Conservation (phyloP, 2,888 invertebrate genomes). For the Operophtera brumata region DNA sequence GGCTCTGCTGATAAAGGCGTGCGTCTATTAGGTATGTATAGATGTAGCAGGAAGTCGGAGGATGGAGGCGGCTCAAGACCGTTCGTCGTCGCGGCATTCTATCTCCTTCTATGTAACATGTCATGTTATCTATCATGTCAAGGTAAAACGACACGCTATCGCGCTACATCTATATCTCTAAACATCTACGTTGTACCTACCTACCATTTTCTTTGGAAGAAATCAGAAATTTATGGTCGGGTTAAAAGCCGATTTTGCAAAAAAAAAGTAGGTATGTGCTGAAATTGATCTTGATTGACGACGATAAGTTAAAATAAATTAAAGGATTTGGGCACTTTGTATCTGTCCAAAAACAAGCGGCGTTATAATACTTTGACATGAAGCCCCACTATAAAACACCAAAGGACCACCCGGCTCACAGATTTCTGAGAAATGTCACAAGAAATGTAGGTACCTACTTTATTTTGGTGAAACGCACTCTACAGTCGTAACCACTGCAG, state of each 20-base stretch:
- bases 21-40: no score
- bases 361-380: constrained; percentile 53
- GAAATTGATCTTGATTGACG: constrained; percentile 22
- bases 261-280: constrained; percentile 2
- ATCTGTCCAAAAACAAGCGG: constrained; percentile 47
- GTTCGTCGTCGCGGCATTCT: no score
- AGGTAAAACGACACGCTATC: no score
- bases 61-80: no score
- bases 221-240: no score
- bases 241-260: constrained; percentile 26
- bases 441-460: constrained; percentile 45
- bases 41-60: no score
- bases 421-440: constrained; percentile 49
- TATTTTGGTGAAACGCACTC: constrained; percentile 41
- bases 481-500: constrained; percentile 12
- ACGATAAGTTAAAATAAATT: constrained; percentile 26
- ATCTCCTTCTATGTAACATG: no score
- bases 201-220: no score
- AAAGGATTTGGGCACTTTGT: constrained; percentile 39
- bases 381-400: constrained; percentile 55
- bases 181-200: no score
- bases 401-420: constrained; percentile 51
- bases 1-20: no score
- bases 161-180: no score
- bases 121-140: no score